phyloP scores from a whole-genome alignment of 2,797 vertebrate species.

The Antrozous pallidus region DNA sequence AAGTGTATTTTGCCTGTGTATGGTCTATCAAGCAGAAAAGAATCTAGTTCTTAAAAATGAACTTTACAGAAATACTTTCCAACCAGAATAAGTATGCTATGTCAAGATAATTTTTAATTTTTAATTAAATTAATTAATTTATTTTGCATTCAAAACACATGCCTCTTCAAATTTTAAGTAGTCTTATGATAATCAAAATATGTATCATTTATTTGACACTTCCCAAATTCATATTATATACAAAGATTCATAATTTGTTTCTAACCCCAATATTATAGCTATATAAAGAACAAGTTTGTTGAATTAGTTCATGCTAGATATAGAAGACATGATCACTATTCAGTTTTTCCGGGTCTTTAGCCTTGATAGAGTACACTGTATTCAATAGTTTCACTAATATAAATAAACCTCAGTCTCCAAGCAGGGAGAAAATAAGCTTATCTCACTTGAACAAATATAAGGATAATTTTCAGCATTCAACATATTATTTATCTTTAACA shows the following conservation, averaged over 20 bases:
- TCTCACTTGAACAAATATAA: not conserved
- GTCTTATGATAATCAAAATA: not conserved
- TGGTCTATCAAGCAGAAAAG: slow-evolving; percentile 57
- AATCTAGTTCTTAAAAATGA: not conserved
- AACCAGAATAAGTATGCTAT: not conserved
- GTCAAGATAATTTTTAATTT: not conserved
- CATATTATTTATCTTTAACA: not conserved
- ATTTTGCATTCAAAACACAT: not conserved
- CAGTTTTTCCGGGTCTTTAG: not conserved
- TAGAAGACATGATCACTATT: not conserved
- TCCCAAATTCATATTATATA: not conserved
- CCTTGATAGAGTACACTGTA: not conserved
- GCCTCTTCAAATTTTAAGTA: not conserved
- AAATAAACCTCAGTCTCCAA: not conserved
- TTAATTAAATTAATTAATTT: not conserved
- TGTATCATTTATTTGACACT: not conserved
- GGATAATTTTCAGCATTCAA: not conserved
- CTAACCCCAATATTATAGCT: not conserved
- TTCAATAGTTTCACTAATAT: not conserved
- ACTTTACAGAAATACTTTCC: not conserved
- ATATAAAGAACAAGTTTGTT: not conserved
- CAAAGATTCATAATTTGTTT: not conserved
- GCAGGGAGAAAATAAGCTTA: not conserved
- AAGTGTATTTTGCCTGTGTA: slow-evolving; percentile 50
- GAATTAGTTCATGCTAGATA: not conserved